Evolutionary conservation across 2,888 invertebrate species (phyloP).

Genomic region (Dryadula phaetusa): DNA sequence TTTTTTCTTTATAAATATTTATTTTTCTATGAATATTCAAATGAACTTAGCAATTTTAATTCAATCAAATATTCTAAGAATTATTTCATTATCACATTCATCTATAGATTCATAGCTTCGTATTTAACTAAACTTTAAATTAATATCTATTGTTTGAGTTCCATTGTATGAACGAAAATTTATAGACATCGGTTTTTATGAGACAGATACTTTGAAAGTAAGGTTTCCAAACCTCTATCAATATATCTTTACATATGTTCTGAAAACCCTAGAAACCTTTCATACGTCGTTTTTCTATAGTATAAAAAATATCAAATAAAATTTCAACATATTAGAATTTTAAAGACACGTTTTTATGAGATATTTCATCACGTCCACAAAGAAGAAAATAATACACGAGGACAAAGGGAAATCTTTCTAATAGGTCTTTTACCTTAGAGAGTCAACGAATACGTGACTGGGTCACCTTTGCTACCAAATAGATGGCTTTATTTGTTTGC

Average conservation of each 20-base stretch:
- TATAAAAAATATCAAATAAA: not conserved
- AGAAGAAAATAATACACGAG: constrained; percentile 24
- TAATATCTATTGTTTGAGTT: not conserved
- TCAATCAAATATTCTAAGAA: not conserved
- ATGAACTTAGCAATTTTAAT: too few species aligned
- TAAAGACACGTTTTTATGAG: not conserved
- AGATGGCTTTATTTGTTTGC: constrained; percentile 35
- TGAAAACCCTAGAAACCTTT: not conserved
- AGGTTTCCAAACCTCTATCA: constrained; percentile 9
- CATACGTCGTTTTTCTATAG: not conserved
- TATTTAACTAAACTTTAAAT: not conserved
- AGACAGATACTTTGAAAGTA: not conserved
- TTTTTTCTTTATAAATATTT: too few species aligned
- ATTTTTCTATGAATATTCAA: too few species aligned
- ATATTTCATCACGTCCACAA: constrained; percentile 8
- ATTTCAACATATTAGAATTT: not conserved
- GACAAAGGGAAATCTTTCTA: constrained; percentile 37
- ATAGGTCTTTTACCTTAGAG: constrained; percentile 41
- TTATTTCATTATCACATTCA: not conserved
- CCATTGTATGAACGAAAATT: not conserved
- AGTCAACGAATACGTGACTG: constrained; percentile 39
- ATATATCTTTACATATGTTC: not conserved
- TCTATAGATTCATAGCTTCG: not conserved
- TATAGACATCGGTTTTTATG: not conserved
- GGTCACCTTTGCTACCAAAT: constrained; percentile 24